A percentile compares a stretch with the other conserved stretches of the same genome.
Evolutionary conservation across 1,140 invertebrate genomes (phyloP).

Genomic region (Listronotus bonariensis): DNA sequence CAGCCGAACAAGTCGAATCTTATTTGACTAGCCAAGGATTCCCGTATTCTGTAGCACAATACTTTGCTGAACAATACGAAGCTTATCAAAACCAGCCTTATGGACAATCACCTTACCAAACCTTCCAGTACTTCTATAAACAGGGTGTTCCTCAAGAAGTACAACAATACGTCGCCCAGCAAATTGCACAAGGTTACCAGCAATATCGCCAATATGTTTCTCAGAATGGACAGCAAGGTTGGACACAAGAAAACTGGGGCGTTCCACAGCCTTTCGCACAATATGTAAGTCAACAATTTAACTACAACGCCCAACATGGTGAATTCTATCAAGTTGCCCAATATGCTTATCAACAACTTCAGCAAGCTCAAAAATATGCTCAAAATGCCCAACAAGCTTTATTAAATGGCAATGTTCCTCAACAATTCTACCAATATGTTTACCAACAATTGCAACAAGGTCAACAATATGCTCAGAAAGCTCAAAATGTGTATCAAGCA

Average conservation of each 20-base stretch:
- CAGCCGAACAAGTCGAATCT: background rate
- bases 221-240: background rate
- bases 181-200: constrained; percentile 3
- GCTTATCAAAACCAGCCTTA: background rate
- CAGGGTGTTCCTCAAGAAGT: background rate
- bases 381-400: background rate
- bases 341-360: background rate
- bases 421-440: constrained; percentile 9
- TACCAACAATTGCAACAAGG: constrained; percentile 6
- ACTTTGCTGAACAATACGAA: constrained; percentile 5
- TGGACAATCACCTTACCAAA: background rate
- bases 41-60: background rate
- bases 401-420: background rate
- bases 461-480: background rate
- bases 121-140: background rate
- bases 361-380: constrained; percentile 7
- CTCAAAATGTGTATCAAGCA: background rate
- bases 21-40: background rate
- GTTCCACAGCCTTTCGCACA: background rate
- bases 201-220: constrained; percentile 1
- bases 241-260: background rate
- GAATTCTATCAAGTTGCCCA: background rate
- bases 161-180: background rate
- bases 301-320: background rate
- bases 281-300: background rate